A percentile compares a stretch with the other conserved stretches of the same genome.
Conservation (phyloP, 2,888 invertebrate genomes). For the Miltochrista miniata region DNA sequence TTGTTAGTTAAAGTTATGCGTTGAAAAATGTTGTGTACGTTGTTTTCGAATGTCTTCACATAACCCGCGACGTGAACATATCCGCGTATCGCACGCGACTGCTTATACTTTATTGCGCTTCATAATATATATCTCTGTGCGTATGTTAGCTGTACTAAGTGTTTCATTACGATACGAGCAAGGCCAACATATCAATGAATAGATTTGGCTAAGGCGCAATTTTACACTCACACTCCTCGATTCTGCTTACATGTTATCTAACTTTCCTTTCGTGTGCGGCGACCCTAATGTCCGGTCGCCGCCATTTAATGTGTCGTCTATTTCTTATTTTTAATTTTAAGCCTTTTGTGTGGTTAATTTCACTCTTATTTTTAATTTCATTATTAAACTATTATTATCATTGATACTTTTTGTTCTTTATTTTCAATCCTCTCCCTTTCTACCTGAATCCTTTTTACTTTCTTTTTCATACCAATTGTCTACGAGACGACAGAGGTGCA, state of each 20-base stretch:
- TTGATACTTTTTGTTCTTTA: slow-evolving; percentile 76
- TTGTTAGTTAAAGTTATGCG: slow-evolving; percentile 83
- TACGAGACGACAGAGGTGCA: slow-evolving; percentile 48
- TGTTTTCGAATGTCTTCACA: slow-evolving; percentile 56
- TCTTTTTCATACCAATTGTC: slow-evolving; percentile 64
- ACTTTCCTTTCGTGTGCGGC: slow-evolving; percentile 35
- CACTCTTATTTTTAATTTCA: slow-evolving; percentile 81
- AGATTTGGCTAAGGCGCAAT: slow-evolving; percentile 71
- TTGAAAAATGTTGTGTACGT: slow-evolving; percentile 68
- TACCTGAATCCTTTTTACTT: slow-evolving; percentile 50
- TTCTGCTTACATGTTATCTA: slow-evolving; percentile 41
- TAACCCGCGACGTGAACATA: slow-evolving; percentile 56
- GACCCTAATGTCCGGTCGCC: slow-evolving; percentile 43
- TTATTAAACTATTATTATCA: slow-evolving; percentile 82
- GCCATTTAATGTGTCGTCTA: slow-evolving; percentile 47
- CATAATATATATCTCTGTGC: slow-evolving; percentile 58
- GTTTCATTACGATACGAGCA: slow-evolving; percentile 58
- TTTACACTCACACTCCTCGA: slow-evolving; percentile 39
- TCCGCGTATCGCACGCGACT: slow-evolving; percentile 69
- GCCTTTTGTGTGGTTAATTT: slow-evolving; percentile 82
- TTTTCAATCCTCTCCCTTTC: slow-evolving; percentile 63
- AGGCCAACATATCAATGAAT: slow-evolving; percentile 77
- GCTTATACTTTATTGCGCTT: slow-evolving; percentile 69
- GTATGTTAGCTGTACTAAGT: slow-evolving; percentile 62
- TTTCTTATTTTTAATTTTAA: slow-evolving; percentile 77